Evolutionary conservation across 2,113 vertebrate species (phyloP), one percentile per base, ranked within the genome.

Genomic region (Arvicanthis niloticus): DNA sequence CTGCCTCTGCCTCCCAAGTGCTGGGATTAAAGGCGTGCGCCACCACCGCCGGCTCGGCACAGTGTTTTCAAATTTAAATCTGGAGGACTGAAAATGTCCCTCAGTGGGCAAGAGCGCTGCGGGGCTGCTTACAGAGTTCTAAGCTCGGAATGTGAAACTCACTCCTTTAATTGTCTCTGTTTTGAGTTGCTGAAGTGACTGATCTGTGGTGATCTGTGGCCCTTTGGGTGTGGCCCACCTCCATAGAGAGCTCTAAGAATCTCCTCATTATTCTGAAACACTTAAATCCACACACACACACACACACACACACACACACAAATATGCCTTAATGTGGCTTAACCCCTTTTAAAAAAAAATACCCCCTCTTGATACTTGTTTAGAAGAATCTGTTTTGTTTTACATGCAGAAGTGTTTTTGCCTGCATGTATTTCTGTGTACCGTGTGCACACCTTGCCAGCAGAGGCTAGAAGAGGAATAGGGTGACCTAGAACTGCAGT

Each of bases 221-320:
- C 11, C 42, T 31, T 84, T 70, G 34, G 1, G 0, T 3, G 10
- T 70, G 65, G n/a, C 76, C 40, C 1, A 0, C 10, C 75, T 34
- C 65, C 53, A 34, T 7, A 40, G 56, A 22, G 40, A 34, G 15
- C 19, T 67, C 56, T 86, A 40, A 45, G 29, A 31, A 75, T 85
- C 62, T 91, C 24, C 10, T 91, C 17, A 76, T 70, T 81, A 91
- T 37, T 37, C 56, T 37, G 65, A 48, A 67, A 60, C 37, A 68
- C 81, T 89, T 76, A 91, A 80, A 91, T 60, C 77, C 70, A 72
- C 90, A 72, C 90, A 51, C 45, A 45, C 45, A 45, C 45, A 45
- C 45, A 45, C 45, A 45, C 45, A 45, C 45, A 45, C 45, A 45
- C 45, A 45, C 45, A 45, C 45, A 45, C 45, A 72, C 58, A 26